These are phyloP conservation scores for Trichechus manatus DNA, from an alignment of 2,113 vertebrate genomes.

Conservation along the genomic window DNA sequence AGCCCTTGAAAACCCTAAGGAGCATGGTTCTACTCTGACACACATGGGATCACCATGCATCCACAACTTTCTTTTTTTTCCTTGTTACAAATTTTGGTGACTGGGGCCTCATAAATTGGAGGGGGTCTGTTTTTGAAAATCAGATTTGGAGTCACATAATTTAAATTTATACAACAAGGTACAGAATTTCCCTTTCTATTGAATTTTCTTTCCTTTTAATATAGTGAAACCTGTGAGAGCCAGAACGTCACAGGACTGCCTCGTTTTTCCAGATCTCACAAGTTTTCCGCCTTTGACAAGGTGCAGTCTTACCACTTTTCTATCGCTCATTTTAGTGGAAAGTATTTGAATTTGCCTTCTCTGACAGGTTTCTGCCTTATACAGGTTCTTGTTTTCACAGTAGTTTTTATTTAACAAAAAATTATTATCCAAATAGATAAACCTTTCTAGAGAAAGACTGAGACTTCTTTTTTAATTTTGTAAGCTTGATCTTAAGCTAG, in stretches of 20 bases:
- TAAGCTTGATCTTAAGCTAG: slow-evolving; percentile 52
- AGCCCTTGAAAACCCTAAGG: not conserved
- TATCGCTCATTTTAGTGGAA: not conserved
- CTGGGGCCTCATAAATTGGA: not conserved
- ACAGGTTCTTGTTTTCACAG: not conserved
- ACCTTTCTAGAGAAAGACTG: slow-evolving; percentile 46
- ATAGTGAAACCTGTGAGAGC: not conserved
- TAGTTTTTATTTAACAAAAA: not conserved
- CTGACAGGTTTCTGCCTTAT: not conserved
- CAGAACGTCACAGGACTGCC: not conserved
- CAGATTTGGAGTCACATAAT: slow-evolving; percentile 15
- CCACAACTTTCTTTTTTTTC: not conserved
- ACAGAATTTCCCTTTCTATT: slow-evolving; percentile 40
- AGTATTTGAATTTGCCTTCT: not conserved
- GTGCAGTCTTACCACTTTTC: not conserved
- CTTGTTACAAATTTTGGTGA: not conserved
- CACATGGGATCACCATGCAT: not conserved
- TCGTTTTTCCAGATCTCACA: not conserved
- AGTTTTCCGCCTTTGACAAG: not conserved
- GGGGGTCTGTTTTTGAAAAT: not conserved
- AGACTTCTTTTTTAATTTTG: slow-evolving; percentile 75
- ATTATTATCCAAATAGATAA: not conserved
- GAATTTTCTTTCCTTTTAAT: slow-evolving; percentile 58
- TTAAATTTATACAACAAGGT: not conserved
- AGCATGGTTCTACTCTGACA: not conserved